These are phyloP conservation scores for Tetrapedia diversipes DNA, from an alignment of 2,888 invertebrate genomes.

Conservation along the genomic window DNA sequence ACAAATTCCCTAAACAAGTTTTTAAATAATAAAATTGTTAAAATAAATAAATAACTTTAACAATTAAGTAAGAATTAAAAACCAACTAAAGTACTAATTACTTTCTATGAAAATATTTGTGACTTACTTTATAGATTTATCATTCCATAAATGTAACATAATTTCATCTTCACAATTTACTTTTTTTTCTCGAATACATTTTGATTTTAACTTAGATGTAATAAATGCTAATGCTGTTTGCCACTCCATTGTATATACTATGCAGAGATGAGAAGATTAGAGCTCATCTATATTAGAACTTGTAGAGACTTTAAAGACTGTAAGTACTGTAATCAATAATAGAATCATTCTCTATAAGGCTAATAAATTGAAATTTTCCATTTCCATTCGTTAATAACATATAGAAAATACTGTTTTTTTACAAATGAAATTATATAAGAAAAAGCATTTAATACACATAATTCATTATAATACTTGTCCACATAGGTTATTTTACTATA, in stretches of 20 bases:
- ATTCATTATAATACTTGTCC: too few species aligned
- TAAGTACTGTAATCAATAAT: too few species aligned
- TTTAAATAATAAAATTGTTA: neutral
- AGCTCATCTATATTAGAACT: too few species aligned
- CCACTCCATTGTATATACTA: slow-evolving; percentile 66
- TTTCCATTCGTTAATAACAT: too few species aligned
- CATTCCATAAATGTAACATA: slow-evolving; percentile 65
- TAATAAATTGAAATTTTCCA: too few species aligned
- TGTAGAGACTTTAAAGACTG: too few species aligned
- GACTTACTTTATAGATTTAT: slow-evolving; percentile 66
- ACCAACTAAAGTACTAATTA: neutral
- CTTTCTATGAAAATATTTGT: neutral
- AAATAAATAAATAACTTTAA: neutral
- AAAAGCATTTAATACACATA: too few species aligned
- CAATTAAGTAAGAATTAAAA: neutral
- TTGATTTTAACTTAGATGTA: slow-evolving; percentile 33
- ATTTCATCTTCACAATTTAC: slow-evolving; percentile 68
- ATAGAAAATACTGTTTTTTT: too few species aligned
- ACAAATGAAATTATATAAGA: too few species aligned
- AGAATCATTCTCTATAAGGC: too few species aligned
- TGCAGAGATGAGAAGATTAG: too few species aligned
- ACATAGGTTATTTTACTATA: too few species aligned
- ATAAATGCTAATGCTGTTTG: slow-evolving; percentile 59
- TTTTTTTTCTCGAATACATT: slow-evolving; percentile 24
- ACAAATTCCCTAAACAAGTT: slow-evolving; percentile 74